Evolutionary conservation across 2,113 vertebrate species (phyloP), one percentile per base, ranked within the genome.

Genomic region (Menura novaehollandiae): DNA sequence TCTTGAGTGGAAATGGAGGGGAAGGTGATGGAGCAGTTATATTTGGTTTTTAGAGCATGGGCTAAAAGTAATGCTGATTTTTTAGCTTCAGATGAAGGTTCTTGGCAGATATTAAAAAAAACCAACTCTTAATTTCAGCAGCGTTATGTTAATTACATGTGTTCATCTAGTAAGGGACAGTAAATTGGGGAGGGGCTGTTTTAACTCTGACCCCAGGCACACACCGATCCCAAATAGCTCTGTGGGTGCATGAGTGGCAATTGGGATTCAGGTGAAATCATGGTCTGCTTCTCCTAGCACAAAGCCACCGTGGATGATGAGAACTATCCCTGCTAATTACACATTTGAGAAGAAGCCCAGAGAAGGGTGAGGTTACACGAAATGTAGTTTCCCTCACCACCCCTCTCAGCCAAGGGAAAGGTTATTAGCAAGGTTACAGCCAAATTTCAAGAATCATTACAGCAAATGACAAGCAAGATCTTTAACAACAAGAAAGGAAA

Each of bases 391-490:
- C 43, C 77, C 58, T 95, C 88, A 84, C 33, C 72, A 91, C 27
- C 49, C 30, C 56, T 76, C 55, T 30, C 74, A 85, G 84, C 19
- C 74, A 94, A 94, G 51, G 52, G 53, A 73, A 85, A 74, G 60
- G 55, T 90, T 92, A 79, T 93, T 88, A 94, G 60, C 78, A 94
- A 91, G 79, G 78, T 92, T 96, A 75, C 63, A 91, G 71, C n/a
- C 2, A 2, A 79, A 95, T 93, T 95, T 94, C 0, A 0, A 95
- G 85, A 58, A 85, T 66, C 90, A 88, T 95, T 97, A 83, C 51
- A 77, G 83, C 83, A 94, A 91, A 90, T 69, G 73, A 91, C 68
- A 83, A 83, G 75, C 81, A 85, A 93, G 60, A 89, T 96, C 55
- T 92, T 92, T 95, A 94, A 76, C 24, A 85, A 66, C 8, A 84